phyloP scores from a whole-genome alignment of 2,888 invertebrate species.

The Peribatodes rhomboidaria region DNA sequence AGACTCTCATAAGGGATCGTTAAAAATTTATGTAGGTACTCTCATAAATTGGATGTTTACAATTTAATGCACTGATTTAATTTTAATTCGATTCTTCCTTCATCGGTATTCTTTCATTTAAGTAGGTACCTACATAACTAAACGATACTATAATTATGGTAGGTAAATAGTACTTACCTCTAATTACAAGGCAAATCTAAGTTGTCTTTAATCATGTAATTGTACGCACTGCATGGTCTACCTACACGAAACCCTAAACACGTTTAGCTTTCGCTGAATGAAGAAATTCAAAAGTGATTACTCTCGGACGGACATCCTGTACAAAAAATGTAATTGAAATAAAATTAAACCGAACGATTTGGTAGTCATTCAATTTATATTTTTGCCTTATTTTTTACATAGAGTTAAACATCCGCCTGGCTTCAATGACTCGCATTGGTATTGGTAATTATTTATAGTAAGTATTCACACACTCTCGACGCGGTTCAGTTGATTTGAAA shows the following conservation, averaged over 20 bases:
- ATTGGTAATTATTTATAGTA: slow-evolving; percentile 42
- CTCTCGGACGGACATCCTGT: slow-evolving; percentile 71
- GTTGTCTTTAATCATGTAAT: neutral
- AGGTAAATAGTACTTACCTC: no score
- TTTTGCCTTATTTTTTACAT: slow-evolving; percentile 53
- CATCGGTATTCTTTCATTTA: no score
- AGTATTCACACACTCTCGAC: slow-evolving; percentile 51
- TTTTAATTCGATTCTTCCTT: no score
- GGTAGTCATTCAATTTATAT: slow-evolving; percentile 58
- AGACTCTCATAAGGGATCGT: no score
- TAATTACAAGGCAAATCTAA: no score
- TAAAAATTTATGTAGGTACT: no score
- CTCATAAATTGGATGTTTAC: no score
- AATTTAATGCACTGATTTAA: no score
- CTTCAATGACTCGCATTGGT: slow-evolving; percentile 32
- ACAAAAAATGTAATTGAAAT: slow-evolving; percentile 73
- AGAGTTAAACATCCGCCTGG: slow-evolving; percentile 31
- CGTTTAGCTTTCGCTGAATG: slow-evolving; percentile 68
- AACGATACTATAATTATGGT: no score
- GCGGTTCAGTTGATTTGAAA: slow-evolving; percentile 37
- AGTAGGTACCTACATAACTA: no score
- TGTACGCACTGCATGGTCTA: neutral
- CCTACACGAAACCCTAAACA: slow-evolving; percentile 43
- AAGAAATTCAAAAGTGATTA: slow-evolving; percentile 69
- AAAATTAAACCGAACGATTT: slow-evolving; percentile 64